Evolutionary conservation across 1,140 invertebrate genomes (phyloP).

Genomic region (Cecropterus lyciades): DNA sequence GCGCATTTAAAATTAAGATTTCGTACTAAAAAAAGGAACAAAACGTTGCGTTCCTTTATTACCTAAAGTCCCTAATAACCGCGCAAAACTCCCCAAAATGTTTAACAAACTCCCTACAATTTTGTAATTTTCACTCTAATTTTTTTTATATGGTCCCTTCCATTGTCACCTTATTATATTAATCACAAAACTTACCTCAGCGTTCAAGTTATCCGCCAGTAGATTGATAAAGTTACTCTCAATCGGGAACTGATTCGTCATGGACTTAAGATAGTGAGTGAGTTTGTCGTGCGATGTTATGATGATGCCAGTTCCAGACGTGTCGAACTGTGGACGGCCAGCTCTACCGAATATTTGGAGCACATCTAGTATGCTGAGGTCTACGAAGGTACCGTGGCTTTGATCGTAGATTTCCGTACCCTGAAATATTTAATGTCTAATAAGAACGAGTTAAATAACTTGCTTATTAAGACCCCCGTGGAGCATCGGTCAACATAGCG

Average conservation of each 20-base stretch:
- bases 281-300: conserved; percentile 97
- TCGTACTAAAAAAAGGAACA: too few species aligned
- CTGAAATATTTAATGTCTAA: conserved; percentile 79
- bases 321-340: conserved; percentile 97
- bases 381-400: conserved; percentile 96
- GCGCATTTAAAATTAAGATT: too few species aligned
- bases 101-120: too few species aligned
- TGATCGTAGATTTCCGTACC: conserved; percentile 99
- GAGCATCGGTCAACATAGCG: too few species aligned
- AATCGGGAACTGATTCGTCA: conserved; percentile 99
- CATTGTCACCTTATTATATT: too few species aligned
- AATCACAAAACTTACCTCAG: conserved; percentile 89
- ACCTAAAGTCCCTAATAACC: too few species aligned
- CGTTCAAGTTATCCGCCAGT: conserved; percentile 98
- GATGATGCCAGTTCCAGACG: conserved; percentile 96
- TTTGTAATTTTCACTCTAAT: too few species aligned
- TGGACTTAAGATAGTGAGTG: conserved; percentile 95
- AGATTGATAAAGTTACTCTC: conserved; percentile 98
- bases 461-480: too few species aligned
- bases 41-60: too few species aligned
- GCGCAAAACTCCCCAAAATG: too few species aligned
- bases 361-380: conserved; percentile 98
- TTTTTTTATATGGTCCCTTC: too few species aligned
- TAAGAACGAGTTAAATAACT: too few species aligned
- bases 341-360: conserved; percentile 99